Evolutionary conservation across 2,888 invertebrate species (phyloP).

Genomic region (Stenchaetothrips biformis): DNA sequence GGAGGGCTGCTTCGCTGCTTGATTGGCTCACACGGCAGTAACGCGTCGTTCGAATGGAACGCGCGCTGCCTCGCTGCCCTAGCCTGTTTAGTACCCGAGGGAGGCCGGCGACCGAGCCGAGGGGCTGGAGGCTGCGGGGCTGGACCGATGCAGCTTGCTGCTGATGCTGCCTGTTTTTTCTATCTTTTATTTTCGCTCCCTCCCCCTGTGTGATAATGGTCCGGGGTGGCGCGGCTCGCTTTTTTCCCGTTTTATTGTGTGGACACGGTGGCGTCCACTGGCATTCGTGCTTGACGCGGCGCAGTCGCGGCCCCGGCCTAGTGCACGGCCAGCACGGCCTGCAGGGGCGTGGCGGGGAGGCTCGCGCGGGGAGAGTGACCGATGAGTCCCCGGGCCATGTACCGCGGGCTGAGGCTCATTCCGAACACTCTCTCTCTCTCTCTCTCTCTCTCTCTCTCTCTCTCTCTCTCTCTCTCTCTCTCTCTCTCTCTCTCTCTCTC

Average conservation of each 20-base stretch:
- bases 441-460: neutral
- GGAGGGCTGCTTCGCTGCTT: too few species aligned
- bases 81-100: neutral
- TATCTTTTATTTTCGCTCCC: conserved; percentile 19
- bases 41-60: too few species aligned
- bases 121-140: neutral
- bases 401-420: neutral
- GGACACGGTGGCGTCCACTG: conserved; percentile 23
- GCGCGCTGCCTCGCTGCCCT: too few species aligned
- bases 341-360: conserved; percentile 41
- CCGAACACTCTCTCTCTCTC: neutral
- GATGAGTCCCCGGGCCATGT: conserved; percentile 36
- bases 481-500: neutral
- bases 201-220: conserved; percentile 9
- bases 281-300: neutral
- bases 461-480: neutral
- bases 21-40: too few species aligned
- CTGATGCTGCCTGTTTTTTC: conserved; percentile 15
- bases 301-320: conserved; percentile 39
- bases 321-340: conserved; percentile 41
- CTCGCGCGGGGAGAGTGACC: conserved; percentile 42
- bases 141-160: conserved; percentile 11
- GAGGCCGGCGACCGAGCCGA: neutral
- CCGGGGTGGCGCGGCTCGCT: conserved; percentile 6
- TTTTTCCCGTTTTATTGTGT: conserved; percentile 19